These are phyloP conservation scores for Samia ricini DNA, from an alignment of 1,140 invertebrate species.

Conservation along the genomic window DNA sequence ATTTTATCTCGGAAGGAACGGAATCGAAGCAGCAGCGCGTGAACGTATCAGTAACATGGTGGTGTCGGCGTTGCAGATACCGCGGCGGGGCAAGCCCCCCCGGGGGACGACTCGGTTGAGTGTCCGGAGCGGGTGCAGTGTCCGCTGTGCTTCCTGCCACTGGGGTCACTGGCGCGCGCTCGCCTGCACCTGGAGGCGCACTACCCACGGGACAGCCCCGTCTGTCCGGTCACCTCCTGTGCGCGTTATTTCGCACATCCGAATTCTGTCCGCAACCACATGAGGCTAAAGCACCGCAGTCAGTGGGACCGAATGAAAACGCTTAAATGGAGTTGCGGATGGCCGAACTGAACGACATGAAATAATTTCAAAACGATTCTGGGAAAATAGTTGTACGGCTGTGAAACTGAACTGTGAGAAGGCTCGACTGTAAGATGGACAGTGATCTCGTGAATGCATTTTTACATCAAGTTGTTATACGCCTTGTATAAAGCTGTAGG, in stretches of 20 bases:
- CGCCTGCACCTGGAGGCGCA: constrained; percentile 87
- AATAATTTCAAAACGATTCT: neutral
- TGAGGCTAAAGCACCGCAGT: constrained; percentile 87
- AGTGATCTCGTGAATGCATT: constrained; percentile 68
- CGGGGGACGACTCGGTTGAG: neutral
- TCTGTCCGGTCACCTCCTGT: constrained; percentile 86
- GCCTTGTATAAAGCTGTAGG: constrained; percentile 65
- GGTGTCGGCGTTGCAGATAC: constrained; percentile 75
- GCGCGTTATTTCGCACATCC: constrained; percentile 87
- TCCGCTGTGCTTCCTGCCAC: constrained; percentile 82
- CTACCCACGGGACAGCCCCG: constrained; percentile 88
- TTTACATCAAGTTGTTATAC: constrained; percentile 57
- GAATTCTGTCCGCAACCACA: constrained; percentile 90
- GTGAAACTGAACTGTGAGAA: constrained; percentile 42
- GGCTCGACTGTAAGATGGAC: constrained; percentile 29
- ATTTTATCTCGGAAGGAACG: constrained; percentile 33
- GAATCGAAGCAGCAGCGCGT: neutral
- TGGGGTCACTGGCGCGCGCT: constrained; percentile 81
- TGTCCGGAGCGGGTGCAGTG: constrained; percentile 76
- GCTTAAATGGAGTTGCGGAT: constrained; percentile 84
- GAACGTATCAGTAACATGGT: constrained; percentile 49
- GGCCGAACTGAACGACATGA: constrained; percentile 45
- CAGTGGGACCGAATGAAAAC: constrained; percentile 90
- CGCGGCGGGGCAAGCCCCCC: constrained; percentile 28
- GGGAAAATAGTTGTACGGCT: constrained; percentile 46